Percentiles rank a stretch among this genome's conserved stretches.
These are phyloP conservation scores for Brenthis hecate DNA, from an alignment of 2,888 invertebrate genomes.

Conservation along the genomic window DNA sequence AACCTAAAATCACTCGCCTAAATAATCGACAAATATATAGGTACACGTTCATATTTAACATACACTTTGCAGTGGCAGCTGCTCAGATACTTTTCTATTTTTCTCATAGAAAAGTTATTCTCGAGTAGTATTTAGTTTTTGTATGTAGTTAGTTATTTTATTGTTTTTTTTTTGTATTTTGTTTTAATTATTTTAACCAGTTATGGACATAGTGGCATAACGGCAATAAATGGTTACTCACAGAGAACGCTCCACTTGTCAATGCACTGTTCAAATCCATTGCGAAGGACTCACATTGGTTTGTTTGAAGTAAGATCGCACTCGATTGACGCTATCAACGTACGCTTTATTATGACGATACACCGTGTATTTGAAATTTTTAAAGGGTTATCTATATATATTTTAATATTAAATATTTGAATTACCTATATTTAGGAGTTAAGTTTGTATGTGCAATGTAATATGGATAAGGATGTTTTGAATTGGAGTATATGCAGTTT, in stretches of 20 bases:
- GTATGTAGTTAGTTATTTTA: constrained; percentile 48
- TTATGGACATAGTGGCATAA: constrained; percentile 78
- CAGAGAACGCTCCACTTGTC: constrained; percentile 57
- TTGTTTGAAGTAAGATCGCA: constrained; percentile 15
- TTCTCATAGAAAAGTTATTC: background rate
- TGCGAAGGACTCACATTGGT: background rate
- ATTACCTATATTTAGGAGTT: too few relatives aligned
- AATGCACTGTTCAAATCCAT: constrained; percentile 48
- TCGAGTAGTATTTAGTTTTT: constrained; percentile 22
- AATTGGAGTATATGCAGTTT: too few relatives aligned
- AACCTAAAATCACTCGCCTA: too few relatives aligned
- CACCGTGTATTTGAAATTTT: constrained; percentile 7
- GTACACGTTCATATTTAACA: background rate
- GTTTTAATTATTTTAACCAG: constrained; percentile 46
- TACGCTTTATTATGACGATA: constrained; percentile 23
- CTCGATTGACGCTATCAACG: constrained; percentile 10
- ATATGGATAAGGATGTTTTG: too few relatives aligned
- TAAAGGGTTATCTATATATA: background rate
- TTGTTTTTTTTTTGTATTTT: constrained; percentile 42
- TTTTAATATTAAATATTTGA: background rate
- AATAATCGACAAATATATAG: too few relatives aligned
- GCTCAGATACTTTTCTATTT: background rate
- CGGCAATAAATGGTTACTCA: constrained; percentile 60
- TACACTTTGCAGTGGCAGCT: background rate
- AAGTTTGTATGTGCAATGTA: too few relatives aligned